Evolutionary conservation across 2,888 invertebrate genomes (phyloP).

Genomic region (Heteromyza rotundicornis): DNA sequence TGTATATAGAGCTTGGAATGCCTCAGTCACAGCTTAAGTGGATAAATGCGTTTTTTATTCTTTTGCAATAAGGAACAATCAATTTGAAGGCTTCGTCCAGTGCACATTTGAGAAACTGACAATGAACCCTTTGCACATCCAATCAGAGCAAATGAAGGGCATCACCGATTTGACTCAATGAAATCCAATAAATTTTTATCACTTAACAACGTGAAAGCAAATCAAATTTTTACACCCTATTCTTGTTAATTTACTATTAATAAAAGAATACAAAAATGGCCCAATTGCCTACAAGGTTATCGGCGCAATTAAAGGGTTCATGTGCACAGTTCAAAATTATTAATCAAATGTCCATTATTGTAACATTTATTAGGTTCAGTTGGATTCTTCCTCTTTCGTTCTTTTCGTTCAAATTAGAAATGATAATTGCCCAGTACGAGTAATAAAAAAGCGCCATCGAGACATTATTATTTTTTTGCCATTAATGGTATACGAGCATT

Average conservation of each 20-base stretch:
- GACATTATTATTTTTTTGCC: background rate
- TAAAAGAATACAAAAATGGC: background rate
- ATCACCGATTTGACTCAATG: conserved; percentile 43
- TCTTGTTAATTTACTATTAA: too few relatives aligned
- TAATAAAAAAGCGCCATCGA: background rate
- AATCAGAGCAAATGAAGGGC: background rate
- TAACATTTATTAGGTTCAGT: conserved; percentile 15
- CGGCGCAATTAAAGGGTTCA: conserved; percentile 21
- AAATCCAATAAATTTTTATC: conserved; percentile 36
- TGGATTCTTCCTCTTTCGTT: background rate
- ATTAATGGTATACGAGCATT: too few relatives aligned
- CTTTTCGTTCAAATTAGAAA: background rate
- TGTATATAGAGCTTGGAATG: background rate
- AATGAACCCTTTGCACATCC: too few relatives aligned
- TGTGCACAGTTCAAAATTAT: conserved; percentile 51
- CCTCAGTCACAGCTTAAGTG: background rate
- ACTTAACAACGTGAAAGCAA: background rate
- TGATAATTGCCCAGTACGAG: background rate
- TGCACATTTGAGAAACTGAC: too few relatives aligned
- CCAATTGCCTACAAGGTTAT: conserved; percentile 20
- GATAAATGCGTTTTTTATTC: conserved; percentile 28
- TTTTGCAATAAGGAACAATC: conserved; percentile 21
- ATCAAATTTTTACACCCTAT: background rate
- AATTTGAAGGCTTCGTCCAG: background rate
- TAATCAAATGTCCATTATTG: conserved; percentile 50